A percentile compares a stretch with the other conserved stretches of the same genome.
Conservation (phyloP, 2,888 invertebrate species). For the Lymantria monacha region DNA sequence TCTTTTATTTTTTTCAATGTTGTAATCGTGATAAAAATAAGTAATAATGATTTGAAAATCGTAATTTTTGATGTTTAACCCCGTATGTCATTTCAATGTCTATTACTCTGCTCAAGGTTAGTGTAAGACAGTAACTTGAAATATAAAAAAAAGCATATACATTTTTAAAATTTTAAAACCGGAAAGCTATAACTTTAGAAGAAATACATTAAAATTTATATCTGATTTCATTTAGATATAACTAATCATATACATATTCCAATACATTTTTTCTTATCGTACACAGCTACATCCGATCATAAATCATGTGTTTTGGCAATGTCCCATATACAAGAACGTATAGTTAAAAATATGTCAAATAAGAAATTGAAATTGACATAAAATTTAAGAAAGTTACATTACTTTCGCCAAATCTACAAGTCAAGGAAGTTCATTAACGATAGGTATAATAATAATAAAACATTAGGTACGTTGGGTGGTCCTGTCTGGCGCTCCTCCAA, state of each 20-base stretch:
- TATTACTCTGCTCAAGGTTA: constrained; percentile 12
- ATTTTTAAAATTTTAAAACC: neutral
- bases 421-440: neutral
- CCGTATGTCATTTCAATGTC: constrained; percentile 12
- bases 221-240: neutral
- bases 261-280: constrained; percentile 23
- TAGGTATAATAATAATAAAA: constrained; percentile 28
- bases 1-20: neutral
- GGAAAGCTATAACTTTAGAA: neutral
- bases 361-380: constrained; percentile 7
- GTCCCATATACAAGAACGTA: constrained; percentile 24
- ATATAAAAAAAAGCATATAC: neutral
- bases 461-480: constrained; percentile 43
- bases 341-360: constrained; percentile 18
- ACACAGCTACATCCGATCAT: constrained; percentile 23
- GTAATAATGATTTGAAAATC: neutral
- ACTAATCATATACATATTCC: neutral
- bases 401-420: constrained; percentile 13
- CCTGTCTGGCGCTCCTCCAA: constrained; percentile 52
- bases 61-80: neutral
- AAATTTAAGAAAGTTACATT: constrained; percentile 17
- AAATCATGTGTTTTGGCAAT: constrained; percentile 29
- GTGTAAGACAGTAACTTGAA: constrained; percentile 10
- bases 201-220: neutral
- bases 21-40: constrained; percentile 3